Conservation (phyloP, 2,888 invertebrate species). For the Nineta flava region DNA sequence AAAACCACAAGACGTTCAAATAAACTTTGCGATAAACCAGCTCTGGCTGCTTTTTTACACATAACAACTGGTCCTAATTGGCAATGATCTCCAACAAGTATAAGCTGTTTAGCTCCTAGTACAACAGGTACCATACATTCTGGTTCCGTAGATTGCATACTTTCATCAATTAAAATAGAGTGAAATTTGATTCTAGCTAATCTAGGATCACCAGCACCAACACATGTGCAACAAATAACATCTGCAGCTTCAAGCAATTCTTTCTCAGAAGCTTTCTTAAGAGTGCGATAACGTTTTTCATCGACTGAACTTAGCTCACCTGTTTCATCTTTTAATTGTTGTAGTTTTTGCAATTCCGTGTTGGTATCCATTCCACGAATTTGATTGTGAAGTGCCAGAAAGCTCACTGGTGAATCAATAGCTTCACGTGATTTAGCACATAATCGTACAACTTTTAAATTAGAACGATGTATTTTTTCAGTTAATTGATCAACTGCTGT, state of each 20-base stretch:
- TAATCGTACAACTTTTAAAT: conserved; percentile 81
- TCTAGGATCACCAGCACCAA: conserved; percentile 93
- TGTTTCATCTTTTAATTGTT: conserved; percentile 94
- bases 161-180: conserved; percentile 92
- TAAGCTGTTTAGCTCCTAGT: conserved; percentile 88
- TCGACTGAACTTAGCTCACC: conserved; percentile 93
- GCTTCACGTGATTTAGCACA: conserved; percentile 98
- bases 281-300: conserved; percentile 79
- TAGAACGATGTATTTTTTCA: conserved; percentile 95
- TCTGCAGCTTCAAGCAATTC: conserved; percentile 90
- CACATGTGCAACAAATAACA: conserved; percentile 98
- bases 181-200: conserved; percentile 88
- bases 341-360: conserved; percentile 85
- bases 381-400: conserved; percentile 92
- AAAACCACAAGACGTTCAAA: conserved; percentile 95
- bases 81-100: conserved; percentile 97
- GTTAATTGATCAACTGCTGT: conserved; percentile 98
- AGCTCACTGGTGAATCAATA: conserved; percentile 94
- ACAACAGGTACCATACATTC: conserved; percentile 99
- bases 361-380: conserved; percentile 88
- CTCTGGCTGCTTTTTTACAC: conserved; percentile 97
- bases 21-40: conserved; percentile 91
- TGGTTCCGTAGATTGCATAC: conserved; percentile 85
- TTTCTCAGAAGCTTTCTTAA: conserved; percentile 83
- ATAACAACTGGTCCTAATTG: conserved; percentile 98